Conservation (phyloP, 2,113 vertebrate genomes). For the Corythoichthys haematopterus region DNA sequence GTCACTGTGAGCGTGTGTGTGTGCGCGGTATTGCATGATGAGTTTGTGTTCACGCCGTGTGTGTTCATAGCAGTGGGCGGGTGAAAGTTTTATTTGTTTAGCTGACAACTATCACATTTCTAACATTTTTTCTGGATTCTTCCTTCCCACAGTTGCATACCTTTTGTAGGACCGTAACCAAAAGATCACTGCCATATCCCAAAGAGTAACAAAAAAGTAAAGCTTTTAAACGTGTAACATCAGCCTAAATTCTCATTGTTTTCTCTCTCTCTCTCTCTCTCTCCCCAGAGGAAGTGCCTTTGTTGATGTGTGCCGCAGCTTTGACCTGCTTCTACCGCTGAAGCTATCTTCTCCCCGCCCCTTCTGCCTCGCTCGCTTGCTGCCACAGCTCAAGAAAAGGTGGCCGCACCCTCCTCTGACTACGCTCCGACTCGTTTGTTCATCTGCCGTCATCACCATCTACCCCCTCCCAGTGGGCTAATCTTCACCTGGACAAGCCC, state of each 20-base stretch:
- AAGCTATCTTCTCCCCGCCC: constrained; percentile 62
- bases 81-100: constrained; percentile 70
- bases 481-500: constrained; percentile 23
- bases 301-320: constrained; percentile 77
- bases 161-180: constrained; percentile 26
- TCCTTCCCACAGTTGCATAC: constrained; percentile 48
- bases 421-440: constrained; percentile 37
- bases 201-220: constrained; percentile 20
- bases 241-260: constrained; percentile 41
- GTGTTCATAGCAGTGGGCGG: constrained; percentile 51
- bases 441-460: constrained; percentile 41
- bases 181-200: constrained; percentile 16
- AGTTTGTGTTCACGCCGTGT: constrained; percentile 45
- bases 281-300: constrained; percentile 73
- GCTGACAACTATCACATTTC: constrained; percentile 61
- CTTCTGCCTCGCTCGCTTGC: constrained; percentile 63
- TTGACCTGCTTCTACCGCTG: constrained; percentile 75
- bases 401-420: constrained; percentile 45
- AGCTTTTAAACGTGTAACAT: constrained; percentile 9
- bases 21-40: constrained; percentile 28
- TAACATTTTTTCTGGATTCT: constrained; percentile 60
- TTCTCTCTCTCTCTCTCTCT: constrained; percentile 59
- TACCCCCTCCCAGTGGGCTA: constrained; percentile 35
- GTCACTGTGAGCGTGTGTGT: constrained; percentile 23
- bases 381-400: constrained; percentile 59